These are phyloP conservation scores for Sylvia atricapilla DNA, from an alignment of 2,113 vertebrate species.

Conservation along the genomic window DNA sequence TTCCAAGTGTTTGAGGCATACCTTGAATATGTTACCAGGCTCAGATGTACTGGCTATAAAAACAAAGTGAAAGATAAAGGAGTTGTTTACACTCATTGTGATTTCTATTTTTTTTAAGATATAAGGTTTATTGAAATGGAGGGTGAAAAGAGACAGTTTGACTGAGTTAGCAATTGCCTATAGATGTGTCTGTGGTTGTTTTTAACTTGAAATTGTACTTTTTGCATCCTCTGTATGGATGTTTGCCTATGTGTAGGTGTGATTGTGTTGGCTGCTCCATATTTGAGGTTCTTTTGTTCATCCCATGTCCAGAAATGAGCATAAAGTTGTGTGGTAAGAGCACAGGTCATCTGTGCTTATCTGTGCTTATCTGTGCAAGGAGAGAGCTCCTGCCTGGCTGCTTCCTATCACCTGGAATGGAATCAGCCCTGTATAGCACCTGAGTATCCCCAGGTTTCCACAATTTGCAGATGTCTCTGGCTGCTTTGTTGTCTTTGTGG, in stretches of 20 bases:
- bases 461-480: neutral
- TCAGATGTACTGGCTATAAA: constrained; percentile 30
- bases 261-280: neutral
- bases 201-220: constrained; percentile 9
- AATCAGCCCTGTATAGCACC: neutral
- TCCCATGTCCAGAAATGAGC: neutral
- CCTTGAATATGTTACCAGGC: constrained; percentile 49
- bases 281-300: neutral
- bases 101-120: neutral
- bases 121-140: neutral
- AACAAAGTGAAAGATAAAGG: constrained; percentile 36
- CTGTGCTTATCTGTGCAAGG: neutral
- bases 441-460: neutral
- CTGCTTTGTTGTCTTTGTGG: neutral
- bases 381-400: neutral
- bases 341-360: neutral
- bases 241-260: rapidly evolving
- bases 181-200: neutral
- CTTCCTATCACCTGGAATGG: neutral
- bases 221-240: neutral
- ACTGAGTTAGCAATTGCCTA: neutral
- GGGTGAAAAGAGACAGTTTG: neutral
- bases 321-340: neutral
- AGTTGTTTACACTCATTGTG: constrained; percentile 10
- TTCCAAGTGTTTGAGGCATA: constrained; percentile 52